Evolutionary conservation across 2,888 invertebrate genomes (phyloP), one percentile per base, ranked within the genome.

Genomic region (Linnaemya tessellans): DNA sequence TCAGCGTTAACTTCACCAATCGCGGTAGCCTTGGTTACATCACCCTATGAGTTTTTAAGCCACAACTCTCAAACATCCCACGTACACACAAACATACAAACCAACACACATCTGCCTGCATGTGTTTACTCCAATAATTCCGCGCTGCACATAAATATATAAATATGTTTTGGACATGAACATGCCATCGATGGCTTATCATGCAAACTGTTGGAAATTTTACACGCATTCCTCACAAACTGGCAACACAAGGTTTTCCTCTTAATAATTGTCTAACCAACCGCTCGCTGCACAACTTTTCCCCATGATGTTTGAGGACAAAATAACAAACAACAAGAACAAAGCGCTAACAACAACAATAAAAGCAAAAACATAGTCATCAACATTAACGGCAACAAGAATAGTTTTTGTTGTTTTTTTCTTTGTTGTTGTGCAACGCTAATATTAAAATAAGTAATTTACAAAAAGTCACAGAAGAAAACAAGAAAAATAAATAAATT

Each of bases 401-500:
- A 75, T 38, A 7, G 25, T 15, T 22, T 56, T 65, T 56, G n/a
- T n/a, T n/a, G n/a, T n/a, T n/a, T n/a, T n/a, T n/a, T n/a, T n/a
- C n/a, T n/a, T n/a, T n/a, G n/a, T n/a, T n/a, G n/a, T n/a, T n/a
- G 38, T 62, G 35, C 46, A 56, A 68, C 73, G 62, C 70, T 82
- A 71, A 85, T 82, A 85, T 75, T 82, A 80, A 82, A 85, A 79
- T 82, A 85, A 85, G 71, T 82, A 82, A 85, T 82, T 82, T 85
- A 25, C n/a, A 75, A 70, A 70, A 56, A 68, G 30, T 7, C 18
- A 1, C 3, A 58, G 56, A 56, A 35, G 54, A 35, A 62, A 30
- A 41, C 1, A 18, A 51, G 20, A 46, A 1, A 30, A 2, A 30
- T 30, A 30, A 30, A 30, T 30, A 3, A 30, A 30, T 30, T 30